Evolutionary conservation across 1,140 invertebrate species (phyloP).

Genomic region (Forficula auricularia): DNA sequence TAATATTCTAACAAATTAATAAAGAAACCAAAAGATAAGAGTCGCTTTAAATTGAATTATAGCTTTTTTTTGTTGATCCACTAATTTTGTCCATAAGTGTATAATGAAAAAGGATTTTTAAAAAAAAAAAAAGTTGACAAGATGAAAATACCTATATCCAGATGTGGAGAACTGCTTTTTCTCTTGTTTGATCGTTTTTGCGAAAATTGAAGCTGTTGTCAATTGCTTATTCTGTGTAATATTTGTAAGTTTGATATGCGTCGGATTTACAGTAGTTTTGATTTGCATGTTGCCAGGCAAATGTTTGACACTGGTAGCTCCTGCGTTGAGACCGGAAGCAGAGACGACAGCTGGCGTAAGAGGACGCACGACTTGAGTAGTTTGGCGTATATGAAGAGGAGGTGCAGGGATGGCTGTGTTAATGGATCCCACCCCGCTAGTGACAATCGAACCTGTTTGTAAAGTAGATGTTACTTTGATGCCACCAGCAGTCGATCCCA

Average conservation of each 20-base stretch:
- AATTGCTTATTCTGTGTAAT: slow-evolving; percentile 1
- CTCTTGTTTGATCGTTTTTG: slow-evolving; percentile 32
- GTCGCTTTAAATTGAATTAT: no score
- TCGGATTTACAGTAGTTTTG: slow-evolving; percentile 10
- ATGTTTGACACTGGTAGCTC: slow-evolving; percentile 4
- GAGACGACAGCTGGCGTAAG: slow-evolving; percentile 11
- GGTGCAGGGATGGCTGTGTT: slow-evolving; percentile 9
- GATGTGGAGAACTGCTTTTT: slow-evolving; percentile 39
- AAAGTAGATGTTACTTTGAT: neutral
- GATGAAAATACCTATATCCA: slow-evolving; percentile 29
- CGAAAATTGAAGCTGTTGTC: slow-evolving; percentile 21
- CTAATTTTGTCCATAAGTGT: no score
- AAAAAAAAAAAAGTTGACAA: slow-evolving; percentile 10
- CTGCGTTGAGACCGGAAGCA: slow-evolving; percentile 10
- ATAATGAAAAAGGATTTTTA: no score
- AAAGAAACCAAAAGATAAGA: no score
- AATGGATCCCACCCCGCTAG: neutral
- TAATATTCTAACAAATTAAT: no score
- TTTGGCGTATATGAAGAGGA: slow-evolving; percentile 9
- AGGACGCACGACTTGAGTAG: slow-evolving; percentile 7
- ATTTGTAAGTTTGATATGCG: slow-evolving; percentile 4
- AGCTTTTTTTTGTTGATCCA: no score
- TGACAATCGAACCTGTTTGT: neutral
- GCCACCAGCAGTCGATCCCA: neutral
- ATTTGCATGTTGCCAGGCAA: slow-evolving; percentile 8